Evolutionary conservation across 2,113 vertebrate species (phyloP).

Genomic region (Atrichornis clamosus): DNA sequence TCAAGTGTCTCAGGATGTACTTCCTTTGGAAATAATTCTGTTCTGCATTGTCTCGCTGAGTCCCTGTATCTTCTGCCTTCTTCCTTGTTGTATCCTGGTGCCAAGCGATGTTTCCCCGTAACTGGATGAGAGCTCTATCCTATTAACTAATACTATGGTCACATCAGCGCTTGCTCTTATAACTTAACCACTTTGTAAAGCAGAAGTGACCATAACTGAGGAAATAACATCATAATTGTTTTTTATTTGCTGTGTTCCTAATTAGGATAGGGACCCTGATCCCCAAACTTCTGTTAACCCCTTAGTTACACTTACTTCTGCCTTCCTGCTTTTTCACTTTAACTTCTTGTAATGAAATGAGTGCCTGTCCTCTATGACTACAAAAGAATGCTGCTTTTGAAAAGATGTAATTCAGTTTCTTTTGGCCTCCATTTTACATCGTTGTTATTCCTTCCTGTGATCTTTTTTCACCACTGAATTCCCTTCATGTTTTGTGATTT

Average conservation of each 20-base stretch:
- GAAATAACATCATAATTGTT: neutral
- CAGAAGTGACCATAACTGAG: neutral
- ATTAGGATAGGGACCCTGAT: neutral
- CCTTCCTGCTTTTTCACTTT: neutral
- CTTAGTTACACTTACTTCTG: neutral
- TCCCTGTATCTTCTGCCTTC: neutral
- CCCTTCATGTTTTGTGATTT: neutral
- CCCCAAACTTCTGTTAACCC: neutral
- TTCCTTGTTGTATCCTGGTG: neutral
- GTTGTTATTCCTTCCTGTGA: neutral
- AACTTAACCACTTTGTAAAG: neutral
- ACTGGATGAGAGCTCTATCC: neutral
- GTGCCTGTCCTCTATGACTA: neutral
- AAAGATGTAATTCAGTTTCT: neutral
- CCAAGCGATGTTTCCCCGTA: neutral
- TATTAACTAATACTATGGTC: neutral
- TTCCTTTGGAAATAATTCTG: neutral
- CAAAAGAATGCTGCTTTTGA: neutral
- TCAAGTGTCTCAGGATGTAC: neutral
- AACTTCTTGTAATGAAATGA: neutral
- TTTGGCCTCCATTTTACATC: neutral
- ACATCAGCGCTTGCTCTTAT: fast-evolving
- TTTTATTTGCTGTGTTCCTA: neutral
- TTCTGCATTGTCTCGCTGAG: neutral
- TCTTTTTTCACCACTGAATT: neutral